These are phyloP conservation scores for Pogonomyrmex californicus DNA, from an alignment of 1,140 invertebrate genomes.

Conservation along the genomic window DNA sequence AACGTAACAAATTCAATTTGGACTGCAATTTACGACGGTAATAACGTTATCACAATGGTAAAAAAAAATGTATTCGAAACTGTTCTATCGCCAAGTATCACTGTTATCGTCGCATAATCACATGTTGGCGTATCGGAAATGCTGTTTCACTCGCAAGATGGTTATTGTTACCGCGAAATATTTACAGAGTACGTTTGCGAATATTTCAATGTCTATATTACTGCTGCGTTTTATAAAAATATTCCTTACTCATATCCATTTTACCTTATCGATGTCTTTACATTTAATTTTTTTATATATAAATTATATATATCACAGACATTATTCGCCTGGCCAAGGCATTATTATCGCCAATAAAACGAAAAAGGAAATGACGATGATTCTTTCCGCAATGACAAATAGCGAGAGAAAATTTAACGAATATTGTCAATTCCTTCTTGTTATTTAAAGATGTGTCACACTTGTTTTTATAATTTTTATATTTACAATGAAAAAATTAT, in stretches of 20 bases:
- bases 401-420: neutral
- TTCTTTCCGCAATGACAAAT: neutral
- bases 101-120: conserved; percentile 1
- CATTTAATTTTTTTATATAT: neutral
- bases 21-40: too few species aligned
- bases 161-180: neutral
- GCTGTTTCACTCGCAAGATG: neutral
- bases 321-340: neutral
- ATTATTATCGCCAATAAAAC: neutral
- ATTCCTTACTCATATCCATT: neutral
- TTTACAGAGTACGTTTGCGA: neutral
- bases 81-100: neutral
- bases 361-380: neutral
- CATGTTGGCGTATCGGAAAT: neutral
- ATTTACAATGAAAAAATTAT: too few species aligned
- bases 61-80: neutral
- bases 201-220: neutral
- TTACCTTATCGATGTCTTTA: neutral
- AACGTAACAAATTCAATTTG: neutral
- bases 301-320: neutral
- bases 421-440: too few species aligned
- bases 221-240: neutral
- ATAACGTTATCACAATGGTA: neutral
- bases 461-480: too few species aligned
- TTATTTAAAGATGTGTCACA: too few species aligned